Evolutionary conservation across 1,140 invertebrate genomes (phyloP), one percentile per base, ranked within the genome.

Genomic region (Meloidogyne hapla): DNA sequence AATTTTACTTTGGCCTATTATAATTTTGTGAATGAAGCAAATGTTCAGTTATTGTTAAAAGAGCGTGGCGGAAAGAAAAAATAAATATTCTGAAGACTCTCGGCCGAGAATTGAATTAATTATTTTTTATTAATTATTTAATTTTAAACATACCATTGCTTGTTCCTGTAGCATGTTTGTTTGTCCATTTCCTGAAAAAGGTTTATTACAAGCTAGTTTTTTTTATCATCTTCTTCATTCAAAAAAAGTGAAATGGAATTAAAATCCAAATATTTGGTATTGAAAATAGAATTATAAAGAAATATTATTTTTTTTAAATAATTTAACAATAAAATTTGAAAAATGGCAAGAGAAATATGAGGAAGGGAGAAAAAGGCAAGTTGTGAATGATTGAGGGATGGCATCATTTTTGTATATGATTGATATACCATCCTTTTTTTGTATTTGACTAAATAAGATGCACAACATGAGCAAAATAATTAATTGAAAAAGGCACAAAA

Each of bases 41-140:
- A 92, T n/a, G 91, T 99, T 61, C 92, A 93, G 83, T 90, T 99
- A 48, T 92, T 95, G 88, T 90, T 98, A 8, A 99, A 99, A 88
- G 96, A 99, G 89, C 91, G 96, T 89, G 96, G 96, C 88, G 96
- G 96, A 42, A 90, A 95, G 56, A 99, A 98, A 89, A 98, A 98
- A 33, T 33, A 33, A 8, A 33, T 33, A 33, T 8, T 33, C 33
- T 33, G 33, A 33, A 33, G 33, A 8, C 4, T 33, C 9, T 33
- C 9, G 33, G 9, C 33, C 33, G 9, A 33, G 33, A 33, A 33
- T 33, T 33, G 4, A 33, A 33, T 33, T 33, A n/a, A n/a, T n/a
- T n/a, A n/a, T 33, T 33, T 33, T 33, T 33, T 6, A 33, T 6
- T 33, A 33, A 33, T 6, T 33, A 33, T 33, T 33, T 8, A 33